A percentile compares a stretch with the other conserved stretches of the same genome.
Conservation (phyloP, 2,113 vertebrate species). For the Rattus norvegicus region GRCr8 NC_086033.1:24939501-24940000, state of each 20-base stretch:
- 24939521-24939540: slow-evolving; percentile 46
- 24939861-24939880: slow-evolving; percentile 41
- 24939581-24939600: slow-evolving; percentile 59
- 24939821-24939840: slow-evolving; percentile 54
- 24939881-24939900: background rate
- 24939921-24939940: background rate
- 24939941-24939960: background rate
- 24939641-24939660: background rate
- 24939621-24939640: slow-evolving; percentile 33
- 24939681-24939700: slow-evolving; percentile 43
- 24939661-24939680: slow-evolving; percentile 3
- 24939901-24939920: slow-evolving; percentile 13
- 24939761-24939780: slow-evolving; percentile 24
- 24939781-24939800: slow-evolving; percentile 13
- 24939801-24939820: slow-evolving; percentile 17
- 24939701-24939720: slow-evolving; percentile 46
- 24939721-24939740: slow-evolving; percentile 47
- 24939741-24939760: slow-evolving; percentile 52
- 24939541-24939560: slow-evolving; percentile 27
- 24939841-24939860: slow-evolving; percentile 49
- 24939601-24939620: background rate
- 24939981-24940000: background rate
- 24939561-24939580: slow-evolving; percentile 49
- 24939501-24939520: slow-evolving; percentile 1
- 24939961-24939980: background rate